These are phyloP conservation scores for Atherinomorus stipes DNA, from an alignment of 2,113 vertebrate genomes.

Conservation along the genomic window DNA sequence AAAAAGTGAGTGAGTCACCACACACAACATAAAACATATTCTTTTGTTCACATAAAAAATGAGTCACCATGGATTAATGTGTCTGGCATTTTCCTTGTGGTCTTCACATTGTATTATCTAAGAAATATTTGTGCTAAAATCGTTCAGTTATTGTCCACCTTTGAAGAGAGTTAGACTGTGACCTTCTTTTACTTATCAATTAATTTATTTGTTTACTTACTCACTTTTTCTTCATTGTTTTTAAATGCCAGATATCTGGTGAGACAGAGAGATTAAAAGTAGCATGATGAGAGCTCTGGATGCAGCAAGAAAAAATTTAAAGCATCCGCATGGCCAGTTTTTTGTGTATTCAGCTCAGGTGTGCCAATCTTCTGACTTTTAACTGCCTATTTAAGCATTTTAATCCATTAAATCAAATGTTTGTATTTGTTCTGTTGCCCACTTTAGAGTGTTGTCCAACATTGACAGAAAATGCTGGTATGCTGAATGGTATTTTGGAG, in stretches of 20 bases:
- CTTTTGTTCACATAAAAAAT: conserved; percentile 48
- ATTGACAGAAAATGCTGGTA: too few species aligned
- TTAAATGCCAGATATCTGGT: not conserved
- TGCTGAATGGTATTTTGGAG: too few species aligned
- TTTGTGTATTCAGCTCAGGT: conserved; percentile 22
- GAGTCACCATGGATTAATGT: conserved; percentile 51
- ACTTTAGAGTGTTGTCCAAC: too few species aligned
- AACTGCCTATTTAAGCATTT: not conserved
- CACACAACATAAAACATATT: conserved; percentile 40
- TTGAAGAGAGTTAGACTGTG: conserved; percentile 3
- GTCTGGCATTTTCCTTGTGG: conserved; percentile 22
- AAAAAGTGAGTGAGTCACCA: conserved; percentile 63
- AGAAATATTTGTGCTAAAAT: conserved; percentile 12
- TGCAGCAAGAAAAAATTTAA: not conserved
- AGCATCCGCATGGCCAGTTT: conserved; percentile 12
- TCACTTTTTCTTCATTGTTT: not conserved
- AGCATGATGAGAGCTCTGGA: not conserved
- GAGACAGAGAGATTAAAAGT: conserved; percentile 5
- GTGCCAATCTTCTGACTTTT: conserved; percentile 3
- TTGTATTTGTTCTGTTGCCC: not conserved
- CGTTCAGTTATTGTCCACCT: not conserved
- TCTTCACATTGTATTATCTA: not conserved
- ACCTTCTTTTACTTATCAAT: not conserved
- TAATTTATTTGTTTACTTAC: too few species aligned
- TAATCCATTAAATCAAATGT: not conserved